Percentiles rank a stretch among this genome's conserved stretches.
Conservation (phyloP, 2,113 vertebrate genomes). For the Chaetodon auriga region DNA sequence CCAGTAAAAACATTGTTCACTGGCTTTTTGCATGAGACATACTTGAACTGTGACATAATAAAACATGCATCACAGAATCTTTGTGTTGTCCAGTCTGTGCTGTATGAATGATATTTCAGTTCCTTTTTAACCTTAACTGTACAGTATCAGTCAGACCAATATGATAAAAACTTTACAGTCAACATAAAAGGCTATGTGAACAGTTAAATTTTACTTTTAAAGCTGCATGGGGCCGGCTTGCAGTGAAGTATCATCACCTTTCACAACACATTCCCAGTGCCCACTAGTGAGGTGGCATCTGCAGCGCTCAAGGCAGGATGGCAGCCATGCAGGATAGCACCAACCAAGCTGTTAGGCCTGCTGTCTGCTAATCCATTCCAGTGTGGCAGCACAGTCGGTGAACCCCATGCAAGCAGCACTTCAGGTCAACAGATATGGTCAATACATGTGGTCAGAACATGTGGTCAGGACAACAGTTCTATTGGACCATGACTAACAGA, state of each 20-base stretch:
- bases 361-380: conserved; percentile 83
- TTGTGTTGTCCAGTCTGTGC: neutral
- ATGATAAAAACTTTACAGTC: conserved; percentile 18
- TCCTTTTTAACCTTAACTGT: neutral
- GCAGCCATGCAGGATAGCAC: conserved; percentile 75
- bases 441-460: conserved; percentile 80
- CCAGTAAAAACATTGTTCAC: conserved; percentile 53
- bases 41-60: conserved; percentile 29
- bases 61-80: conserved; percentile 28
- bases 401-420: conserved; percentile 67
- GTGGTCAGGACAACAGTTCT: conserved; percentile 75
- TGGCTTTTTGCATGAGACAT: conserved; percentile 26
- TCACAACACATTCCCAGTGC: conserved; percentile 64
- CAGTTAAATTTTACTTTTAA: conserved; percentile 40
- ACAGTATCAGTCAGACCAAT: neutral
- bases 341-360: conserved; percentile 83
- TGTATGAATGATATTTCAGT: conserved; percentile 11
- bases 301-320: conserved; percentile 84
- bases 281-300: conserved; percentile 83
- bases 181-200: conserved; percentile 27
- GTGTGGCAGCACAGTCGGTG: conserved; percentile 70
- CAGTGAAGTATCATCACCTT: conserved; percentile 66
- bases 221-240: conserved; percentile 22
- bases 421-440: conserved; percentile 79
- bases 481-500: conserved; percentile 69